phyloP scores from a whole-genome alignment of 2,888 invertebrate genomes.

The Liodrosophila aerea region DNA sequence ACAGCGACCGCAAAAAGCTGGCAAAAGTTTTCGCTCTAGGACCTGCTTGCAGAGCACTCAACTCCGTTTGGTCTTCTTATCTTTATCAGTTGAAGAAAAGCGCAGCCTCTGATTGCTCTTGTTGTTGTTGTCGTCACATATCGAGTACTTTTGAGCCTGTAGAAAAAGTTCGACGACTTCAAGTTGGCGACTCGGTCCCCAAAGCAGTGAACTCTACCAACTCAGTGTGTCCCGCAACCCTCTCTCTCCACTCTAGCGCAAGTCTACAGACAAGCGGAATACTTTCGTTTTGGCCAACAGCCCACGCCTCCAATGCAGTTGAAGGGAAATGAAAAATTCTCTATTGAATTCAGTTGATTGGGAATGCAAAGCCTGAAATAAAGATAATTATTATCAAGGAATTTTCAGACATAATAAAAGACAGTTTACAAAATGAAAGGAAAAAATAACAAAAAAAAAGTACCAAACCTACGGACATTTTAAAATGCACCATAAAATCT shows the following conservation, averaged over 20 bases:
- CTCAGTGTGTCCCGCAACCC: background rate
- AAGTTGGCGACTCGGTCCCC: slow-evolving; percentile 21
- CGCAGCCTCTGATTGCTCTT: slow-evolving; percentile 26
- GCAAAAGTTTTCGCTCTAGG: slow-evolving; percentile 52
- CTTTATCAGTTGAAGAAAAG: slow-evolving; percentile 68
- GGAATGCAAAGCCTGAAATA: slow-evolving; percentile 22
- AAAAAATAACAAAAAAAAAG: slow-evolving; percentile 32
- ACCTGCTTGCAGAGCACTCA: slow-evolving; percentile 46
- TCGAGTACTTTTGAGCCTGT: slow-evolving; percentile 40
- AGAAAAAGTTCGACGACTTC: slow-evolving; percentile 47
- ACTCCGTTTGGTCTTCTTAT: slow-evolving; percentile 66
- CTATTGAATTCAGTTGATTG: slow-evolving; percentile 65
- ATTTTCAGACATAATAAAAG: background rate
- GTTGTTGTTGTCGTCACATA: slow-evolving; percentile 44
- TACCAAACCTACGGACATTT: slow-evolving; percentile 46
- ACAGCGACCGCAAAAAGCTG: slow-evolving; percentile 49
- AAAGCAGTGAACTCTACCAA: slow-evolving; percentile 17
- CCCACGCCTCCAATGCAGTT: slow-evolving; percentile 13
- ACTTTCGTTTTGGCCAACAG: slow-evolving; percentile 45
- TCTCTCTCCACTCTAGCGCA: background rate
- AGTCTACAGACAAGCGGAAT: slow-evolving; percentile 20
- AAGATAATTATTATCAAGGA: slow-evolving; percentile 63
- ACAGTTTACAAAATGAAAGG: background rate
- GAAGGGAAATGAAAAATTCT: slow-evolving; percentile 53
- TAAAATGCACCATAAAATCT: slow-evolving; percentile 63